Evolutionary conservation across 2,113 vertebrate genomes (phyloP).

Genomic region (Ptychochromis oligacanthus): DNA sequence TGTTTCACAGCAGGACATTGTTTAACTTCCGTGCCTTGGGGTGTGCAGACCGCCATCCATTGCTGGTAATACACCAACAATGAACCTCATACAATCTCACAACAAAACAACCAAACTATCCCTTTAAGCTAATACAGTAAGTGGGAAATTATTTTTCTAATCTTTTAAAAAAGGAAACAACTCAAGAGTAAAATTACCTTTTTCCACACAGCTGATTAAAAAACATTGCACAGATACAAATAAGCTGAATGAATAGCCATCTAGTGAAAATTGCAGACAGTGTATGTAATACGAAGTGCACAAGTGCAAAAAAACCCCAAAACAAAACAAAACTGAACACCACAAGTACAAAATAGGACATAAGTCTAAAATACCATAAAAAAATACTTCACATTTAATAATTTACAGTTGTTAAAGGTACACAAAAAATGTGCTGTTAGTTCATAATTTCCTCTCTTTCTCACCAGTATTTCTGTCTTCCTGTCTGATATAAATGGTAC

Average conservation of each 20-base stretch:
- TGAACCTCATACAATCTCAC: neutral
- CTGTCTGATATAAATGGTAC: neutral
- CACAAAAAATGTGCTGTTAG: neutral
- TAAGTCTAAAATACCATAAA: neutral
- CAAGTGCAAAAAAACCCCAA: neutral
- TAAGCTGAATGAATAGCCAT: neutral
- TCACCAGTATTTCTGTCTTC: neutral
- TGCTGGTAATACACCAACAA: neutral
- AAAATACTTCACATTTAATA: no score
- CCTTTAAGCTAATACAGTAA: constrained; percentile 2
- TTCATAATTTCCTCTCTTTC: neutral
- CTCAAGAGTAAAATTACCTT: constrained; percentile 34
- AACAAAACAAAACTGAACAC: neutral
- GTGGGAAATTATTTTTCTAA: constrained; percentile 10
- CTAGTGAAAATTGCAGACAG: constrained; percentile 14
- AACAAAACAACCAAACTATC: neutral
- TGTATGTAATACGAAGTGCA: neutral
- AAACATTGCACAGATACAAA: constrained; percentile 37
- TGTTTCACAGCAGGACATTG: neutral
- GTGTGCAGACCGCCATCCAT: neutral
- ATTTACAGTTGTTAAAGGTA: neutral
- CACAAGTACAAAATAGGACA: neutral
- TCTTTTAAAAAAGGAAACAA: constrained; percentile 35
- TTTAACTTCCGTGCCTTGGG: neutral
- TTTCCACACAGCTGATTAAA: constrained; percentile 5